A percentile compares a stretch with the other conserved stretches of the same genome.
phyloP scores from a whole-genome alignment of 2,113 vertebrate genomes.

The Polypterus senegalus region DNA sequence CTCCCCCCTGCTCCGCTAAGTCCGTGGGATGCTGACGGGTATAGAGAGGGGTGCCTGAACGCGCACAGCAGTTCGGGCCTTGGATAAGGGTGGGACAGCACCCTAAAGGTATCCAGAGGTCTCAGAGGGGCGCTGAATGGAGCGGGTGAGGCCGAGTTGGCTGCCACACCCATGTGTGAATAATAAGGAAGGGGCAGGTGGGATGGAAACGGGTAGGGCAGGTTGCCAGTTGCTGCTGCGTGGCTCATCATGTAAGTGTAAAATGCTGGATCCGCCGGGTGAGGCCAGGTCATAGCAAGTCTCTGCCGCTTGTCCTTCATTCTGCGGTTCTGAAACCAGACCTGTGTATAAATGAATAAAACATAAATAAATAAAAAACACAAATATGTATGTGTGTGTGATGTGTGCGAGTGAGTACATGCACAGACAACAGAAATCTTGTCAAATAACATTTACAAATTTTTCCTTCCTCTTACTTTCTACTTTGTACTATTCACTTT shows the following conservation, averaged over 20 bases:
- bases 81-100: constrained; percentile 87
- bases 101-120: constrained; percentile 86
- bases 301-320: constrained; percentile 98
- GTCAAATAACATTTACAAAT: no score
- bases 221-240: constrained; percentile 82
- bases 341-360: constrained; percentile 43
- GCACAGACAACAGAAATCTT: no score
- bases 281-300: constrained; percentile 95
- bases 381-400: no score
- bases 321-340: constrained; percentile 97
- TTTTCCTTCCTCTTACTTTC: no score
- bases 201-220: constrained; percentile 89
- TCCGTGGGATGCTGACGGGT: constrained; percentile 73
- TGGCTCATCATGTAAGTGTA: constrained; percentile 99
- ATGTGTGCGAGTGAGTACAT: no score
- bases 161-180: constrained; percentile 76
- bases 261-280: constrained; percentile 91
- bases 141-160: constrained; percentile 58
- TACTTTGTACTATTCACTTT: no score
- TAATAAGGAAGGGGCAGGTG: constrained; percentile 94
- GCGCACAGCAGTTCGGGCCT: constrained; percentile 93
- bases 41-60: constrained; percentile 85
- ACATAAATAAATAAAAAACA: background rate
- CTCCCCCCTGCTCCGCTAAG: constrained; percentile 64
- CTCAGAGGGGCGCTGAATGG: constrained; percentile 78